Conservation (phyloP, 1,140 invertebrate species). For the Chionoecetes opilio region DNA sequence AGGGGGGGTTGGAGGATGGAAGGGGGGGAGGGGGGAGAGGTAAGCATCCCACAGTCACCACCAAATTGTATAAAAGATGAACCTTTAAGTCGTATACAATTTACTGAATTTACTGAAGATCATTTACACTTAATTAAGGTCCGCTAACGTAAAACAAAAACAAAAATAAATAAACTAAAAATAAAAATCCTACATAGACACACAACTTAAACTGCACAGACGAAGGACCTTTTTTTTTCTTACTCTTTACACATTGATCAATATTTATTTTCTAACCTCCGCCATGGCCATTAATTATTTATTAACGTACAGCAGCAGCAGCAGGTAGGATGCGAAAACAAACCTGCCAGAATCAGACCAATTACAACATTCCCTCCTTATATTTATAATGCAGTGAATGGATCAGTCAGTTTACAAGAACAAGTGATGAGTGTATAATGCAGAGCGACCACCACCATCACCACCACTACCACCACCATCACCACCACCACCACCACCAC, state of each 20-base stretch:
- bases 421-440: neutral
- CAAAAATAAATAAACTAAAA: neutral
- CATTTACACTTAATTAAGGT: too few relatives aligned
- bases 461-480: too few relatives aligned
- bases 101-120: neutral
- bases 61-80: neutral
- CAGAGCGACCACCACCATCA: neutral
- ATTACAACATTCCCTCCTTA: neutral
- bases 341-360: neutral
- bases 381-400: neutral
- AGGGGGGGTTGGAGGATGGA: conserved; percentile 31
- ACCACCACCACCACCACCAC: too few relatives aligned
- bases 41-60: neutral
- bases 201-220: neutral
- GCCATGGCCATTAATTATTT: neutral
- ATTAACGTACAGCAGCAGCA: neutral
- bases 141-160: too few relatives aligned
- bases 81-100: neutral
- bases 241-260: neutral
- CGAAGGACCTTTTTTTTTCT: neutral
- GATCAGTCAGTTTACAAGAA: conserved; percentile 5
- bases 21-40: neutral
- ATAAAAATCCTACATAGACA: neutral
- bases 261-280: neutral
- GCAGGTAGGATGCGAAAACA: neutral